These are phyloP conservation scores for Acleris holmiana DNA, from an alignment of 2,888 invertebrate genomes.

Conservation along the genomic window DNA sequence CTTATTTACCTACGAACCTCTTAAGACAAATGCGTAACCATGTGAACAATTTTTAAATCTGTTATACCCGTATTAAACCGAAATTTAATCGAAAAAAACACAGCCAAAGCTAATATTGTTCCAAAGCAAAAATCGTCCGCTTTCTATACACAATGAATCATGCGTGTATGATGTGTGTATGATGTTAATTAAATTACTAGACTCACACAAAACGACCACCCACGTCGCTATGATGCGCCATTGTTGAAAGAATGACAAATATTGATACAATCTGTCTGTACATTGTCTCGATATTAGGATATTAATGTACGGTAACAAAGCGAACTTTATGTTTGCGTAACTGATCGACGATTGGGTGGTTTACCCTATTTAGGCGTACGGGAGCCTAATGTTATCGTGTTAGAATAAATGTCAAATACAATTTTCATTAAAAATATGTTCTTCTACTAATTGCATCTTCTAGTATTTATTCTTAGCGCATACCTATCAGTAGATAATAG, in stretches of 20 bases:
- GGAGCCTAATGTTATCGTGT: too few species aligned
- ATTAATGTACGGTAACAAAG: slow-evolving; percentile 28
- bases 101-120: slow-evolving; percentile 34
- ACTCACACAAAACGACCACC: slow-evolving; percentile 64
- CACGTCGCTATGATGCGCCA: slow-evolving; percentile 61
- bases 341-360: not conserved
- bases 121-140: slow-evolving; percentile 39
- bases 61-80: slow-evolving; percentile 6
- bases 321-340: slow-evolving; percentile 11
- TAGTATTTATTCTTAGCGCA: too few species aligned
- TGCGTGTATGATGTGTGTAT: slow-evolving; percentile 49
- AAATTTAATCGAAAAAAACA: slow-evolving; percentile 24
- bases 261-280: slow-evolving; percentile 69
- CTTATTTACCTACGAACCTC: too few species aligned
- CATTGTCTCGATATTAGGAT: slow-evolving; percentile 46
- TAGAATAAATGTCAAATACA: too few species aligned
- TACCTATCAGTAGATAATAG: too few species aligned
- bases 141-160: slow-evolving; percentile 59
- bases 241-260: slow-evolving; percentile 75
- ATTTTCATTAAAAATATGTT: too few species aligned
- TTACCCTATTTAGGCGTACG: not conserved
- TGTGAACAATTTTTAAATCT: not conserved
- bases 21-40: not conserved
- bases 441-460: too few species aligned
- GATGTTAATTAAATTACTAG: slow-evolving; percentile 76